These are phyloP conservation scores for Meliscaeva auricollis DNA, from an alignment of 2,888 invertebrate species.

Conservation along the genomic window DNA sequence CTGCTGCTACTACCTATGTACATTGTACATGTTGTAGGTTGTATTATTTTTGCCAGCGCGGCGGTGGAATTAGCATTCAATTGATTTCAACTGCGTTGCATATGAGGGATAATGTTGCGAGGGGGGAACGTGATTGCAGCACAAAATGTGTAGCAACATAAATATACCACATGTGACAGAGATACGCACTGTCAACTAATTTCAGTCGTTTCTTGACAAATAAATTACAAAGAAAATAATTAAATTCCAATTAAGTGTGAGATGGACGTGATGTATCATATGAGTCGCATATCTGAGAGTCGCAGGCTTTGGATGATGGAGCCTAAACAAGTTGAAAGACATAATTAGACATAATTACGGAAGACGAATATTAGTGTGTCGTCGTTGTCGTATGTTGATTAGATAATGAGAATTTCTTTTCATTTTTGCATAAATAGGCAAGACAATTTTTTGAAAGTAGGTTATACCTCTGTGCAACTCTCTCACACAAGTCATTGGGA, in stretches of 20 bases:
- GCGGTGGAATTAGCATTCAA: conserved; percentile 71
- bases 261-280: conserved; percentile 67
- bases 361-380: conserved; percentile 31
- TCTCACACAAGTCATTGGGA: neutral
- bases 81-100: conserved; percentile 69
- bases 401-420: conserved; percentile 49
- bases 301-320: neutral
- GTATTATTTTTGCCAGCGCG: conserved; percentile 54
- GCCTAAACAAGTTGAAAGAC: conserved; percentile 24
- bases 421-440: conserved; percentile 2
- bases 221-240: conserved; percentile 64
- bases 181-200: conserved; percentile 58
- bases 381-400: conserved; percentile 46
- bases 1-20: conserved; percentile 2
- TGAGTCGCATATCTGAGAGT: conserved; percentile 5
- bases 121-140: conserved; percentile 1
- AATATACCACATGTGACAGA: conserved; percentile 52
- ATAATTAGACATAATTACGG: conserved; percentile 64
- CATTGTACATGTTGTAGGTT: neutral
- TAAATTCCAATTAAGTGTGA: conserved; percentile 70
- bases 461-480: neutral
- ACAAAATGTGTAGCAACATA: conserved; percentile 51
- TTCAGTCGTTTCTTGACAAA: conserved; percentile 58
- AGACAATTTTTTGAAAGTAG: conserved; percentile 15
- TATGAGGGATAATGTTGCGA: conserved; percentile 10